Conservation (phyloP, 35 echinoderm and acorn worm genomes). For the Patiria miniata region DNA sequence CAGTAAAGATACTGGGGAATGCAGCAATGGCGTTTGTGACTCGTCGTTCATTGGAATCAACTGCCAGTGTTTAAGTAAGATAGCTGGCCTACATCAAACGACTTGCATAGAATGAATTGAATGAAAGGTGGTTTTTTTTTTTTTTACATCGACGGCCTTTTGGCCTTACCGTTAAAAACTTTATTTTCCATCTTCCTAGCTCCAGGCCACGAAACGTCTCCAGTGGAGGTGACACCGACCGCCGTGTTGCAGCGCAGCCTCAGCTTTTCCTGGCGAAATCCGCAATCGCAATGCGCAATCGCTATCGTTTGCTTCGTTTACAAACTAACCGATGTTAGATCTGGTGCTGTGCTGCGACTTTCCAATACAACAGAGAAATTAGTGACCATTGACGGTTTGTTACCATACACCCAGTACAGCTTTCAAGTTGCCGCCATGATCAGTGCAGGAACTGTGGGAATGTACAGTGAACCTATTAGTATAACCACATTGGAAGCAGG, state of each 20-base stretch:
- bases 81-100: too few relatives aligned
- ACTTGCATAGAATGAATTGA: too few relatives aligned
- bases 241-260: neutral
- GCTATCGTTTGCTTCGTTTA: neutral
- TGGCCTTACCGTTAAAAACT: too few relatives aligned
- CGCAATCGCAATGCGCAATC: neutral
- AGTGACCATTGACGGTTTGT: neutral
- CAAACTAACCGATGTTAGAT: neutral
- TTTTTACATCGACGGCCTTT: too few relatives aligned
- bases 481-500: neutral
- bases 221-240: neutral
- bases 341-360: neutral
- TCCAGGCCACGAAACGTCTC: too few relatives aligned
- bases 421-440: slow-evolving; percentile 1
- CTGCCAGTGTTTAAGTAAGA: neutral
- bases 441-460: neutral
- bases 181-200: too few relatives aligned
- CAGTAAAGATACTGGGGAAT: too few relatives aligned
- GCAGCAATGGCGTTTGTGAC: neutral
- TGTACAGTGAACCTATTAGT: neutral
- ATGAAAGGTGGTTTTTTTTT: too few relatives aligned
- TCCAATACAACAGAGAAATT: neutral
- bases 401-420: slow-evolving; percentile 12
- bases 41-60: neutral
- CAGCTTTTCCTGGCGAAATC: neutral